A percentile compares a stretch with the other conserved stretches of the same genome.
phyloP scores from a whole-genome alignment of 2,888 invertebrate species.

The Rhynchonema sp. region DNA sequence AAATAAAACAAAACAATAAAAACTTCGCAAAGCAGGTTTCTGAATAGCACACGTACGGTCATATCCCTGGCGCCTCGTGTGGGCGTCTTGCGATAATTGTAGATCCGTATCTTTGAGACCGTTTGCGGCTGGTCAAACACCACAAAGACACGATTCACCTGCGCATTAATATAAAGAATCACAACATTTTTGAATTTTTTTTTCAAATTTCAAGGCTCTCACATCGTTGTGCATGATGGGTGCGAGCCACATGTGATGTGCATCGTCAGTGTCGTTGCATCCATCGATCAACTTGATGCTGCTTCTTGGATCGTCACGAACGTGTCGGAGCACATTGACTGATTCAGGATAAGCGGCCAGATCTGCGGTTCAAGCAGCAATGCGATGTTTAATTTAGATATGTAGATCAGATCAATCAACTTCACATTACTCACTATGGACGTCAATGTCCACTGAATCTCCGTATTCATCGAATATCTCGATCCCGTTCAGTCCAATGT shows the following conservation, averaged over 20 bases:
- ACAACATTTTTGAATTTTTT: too few species aligned
- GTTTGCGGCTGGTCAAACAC: conserved; percentile 55
- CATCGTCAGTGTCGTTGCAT: conserved; percentile 42
- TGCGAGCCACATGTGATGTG: conserved; percentile 55
- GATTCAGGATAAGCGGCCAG: conserved; percentile 59
- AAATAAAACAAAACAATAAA: too few species aligned
- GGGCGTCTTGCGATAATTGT: conserved; percentile 64
- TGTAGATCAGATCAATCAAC: too few species aligned
- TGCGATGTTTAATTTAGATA: too few species aligned
- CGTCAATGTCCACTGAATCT: conserved; percentile 43
- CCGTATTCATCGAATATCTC: conserved; percentile 50
- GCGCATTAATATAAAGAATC: too few species aligned
- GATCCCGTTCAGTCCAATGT: conserved; percentile 60
- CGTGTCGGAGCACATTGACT: conserved; percentile 46
- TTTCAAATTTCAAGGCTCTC: too few species aligned
- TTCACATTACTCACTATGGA: conserved; percentile 51
- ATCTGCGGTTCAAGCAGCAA: too few species aligned
- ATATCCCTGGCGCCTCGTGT: conserved; percentile 59
- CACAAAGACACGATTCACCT: conserved; percentile 50
- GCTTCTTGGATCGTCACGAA: conserved; percentile 47
- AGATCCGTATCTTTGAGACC: conserved; percentile 53
- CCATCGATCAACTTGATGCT: conserved; percentile 60
- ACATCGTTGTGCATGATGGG: conserved; percentile 46
- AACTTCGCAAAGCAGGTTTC: too few species aligned
- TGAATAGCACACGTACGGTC: too few species aligned